Base-by-base conservation (phyloP, 2,888 invertebrate genomes). In the Coleophora deauratella region DNA sequence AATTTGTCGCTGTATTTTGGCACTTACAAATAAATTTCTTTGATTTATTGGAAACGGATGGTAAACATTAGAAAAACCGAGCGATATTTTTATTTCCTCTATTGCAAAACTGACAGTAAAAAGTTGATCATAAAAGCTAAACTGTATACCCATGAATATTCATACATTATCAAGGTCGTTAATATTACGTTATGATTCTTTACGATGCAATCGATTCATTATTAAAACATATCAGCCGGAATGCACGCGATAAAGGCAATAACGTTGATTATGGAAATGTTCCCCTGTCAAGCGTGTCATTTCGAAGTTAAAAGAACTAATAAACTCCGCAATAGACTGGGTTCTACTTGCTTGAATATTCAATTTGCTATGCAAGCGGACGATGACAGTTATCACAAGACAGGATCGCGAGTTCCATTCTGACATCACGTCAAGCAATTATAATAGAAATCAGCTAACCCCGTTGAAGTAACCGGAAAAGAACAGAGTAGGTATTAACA, bases 401-500 rank as follows among this genome's bases (percentile, higher is more conserved):
- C 21, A 32, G 35, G 21, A 21, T 21, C 21, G 21, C 21, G 6
- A 21, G 21, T 6, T 21, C 21, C 21, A 6, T 21, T 21, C 35
- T 32, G 37, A 38, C 32, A 41, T 37, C 35, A 35, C 33, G 32
- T 38, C 37, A 11, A 32, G 15, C 38, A 50, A 47, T 53, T 54
- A 51, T 47, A 47, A 57, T 54, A 54, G 54, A 47, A 58, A 56
- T 50, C 46, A 45, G 47, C 35, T 46, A 48, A 49, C 32, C 3
- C 43, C 51, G 43, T 49, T 51, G 49, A 51, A 48, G 49, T 43
- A 48, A 43, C 41, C 52, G 49, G 50, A 58, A 57, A 55, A 55
- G 52, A 52, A 52, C 44, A 43, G 46, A 51, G 45, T 46, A 53
- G 21, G 55, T 55, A 61, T 59, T 67, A 62, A 55, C 65, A 69